Base-by-base conservation (phyloP, 2,797 vertebrate species). In the Fistularia tabacaria region DNA sequence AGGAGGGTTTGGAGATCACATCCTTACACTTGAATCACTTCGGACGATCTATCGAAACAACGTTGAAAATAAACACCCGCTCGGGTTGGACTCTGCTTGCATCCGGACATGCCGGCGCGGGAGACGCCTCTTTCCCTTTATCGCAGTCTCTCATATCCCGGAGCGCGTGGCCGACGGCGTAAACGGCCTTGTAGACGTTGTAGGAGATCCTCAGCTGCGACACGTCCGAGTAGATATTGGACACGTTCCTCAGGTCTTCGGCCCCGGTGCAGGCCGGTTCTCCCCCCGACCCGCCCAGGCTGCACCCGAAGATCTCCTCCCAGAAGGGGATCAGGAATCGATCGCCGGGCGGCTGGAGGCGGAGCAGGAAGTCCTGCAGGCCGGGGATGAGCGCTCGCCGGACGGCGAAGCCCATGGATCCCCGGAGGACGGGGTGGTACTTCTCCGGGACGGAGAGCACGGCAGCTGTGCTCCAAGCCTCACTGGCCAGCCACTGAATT, bases 391-490 rank as follows among this genome's bases (percentile, higher is more conserved):
- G 47, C 37, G 81, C 87, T 68, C 80, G 74, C 15, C 83, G 88
- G 46, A 92, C 89, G 15, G 91, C 91, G 59, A 91, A 92, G 44
- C 91, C 92, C 85, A 92, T 79, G 0, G 90, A 88, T 25, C 91
- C 92, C 59, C 89, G 87, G 3, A 93, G 83, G 64, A 92, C 86
- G 5, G 47, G 42, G 36, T 82, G 85, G 66, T 89, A 90, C 59
- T 83, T 85, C 62, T 52, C 64, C 0, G 87, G 86, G 1, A 68
- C 80, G 9, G 91, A 89, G 57, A 93, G 85, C 48, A 92, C 59
- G 0, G 90, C 82, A n/a, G 91, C 90, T 10, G 91, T 93, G 69
- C 89, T 91, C 91, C 92, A 93, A 14, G 92, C 92, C 66, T 93
- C 91, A 15, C 92, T 92, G 37, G 90, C 91, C 52, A 93, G 68